phyloP scores from a whole-genome alignment of 2,888 invertebrate species.

The Tetragonisca angustula region DNA sequence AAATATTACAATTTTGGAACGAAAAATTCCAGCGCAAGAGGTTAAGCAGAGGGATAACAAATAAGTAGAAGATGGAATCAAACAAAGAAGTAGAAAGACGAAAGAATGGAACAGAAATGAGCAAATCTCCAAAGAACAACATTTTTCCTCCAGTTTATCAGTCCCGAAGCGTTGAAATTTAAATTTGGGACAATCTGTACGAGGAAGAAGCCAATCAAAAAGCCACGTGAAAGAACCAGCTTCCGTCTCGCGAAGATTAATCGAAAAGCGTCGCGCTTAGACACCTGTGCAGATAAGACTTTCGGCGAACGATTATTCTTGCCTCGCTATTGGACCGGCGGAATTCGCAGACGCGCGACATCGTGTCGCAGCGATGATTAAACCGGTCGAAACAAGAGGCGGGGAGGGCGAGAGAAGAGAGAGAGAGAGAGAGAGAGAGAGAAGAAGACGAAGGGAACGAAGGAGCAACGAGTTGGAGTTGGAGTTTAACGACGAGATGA shows the following conservation, averaged over 20 bases:
- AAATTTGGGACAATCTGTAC: too few relatives aligned
- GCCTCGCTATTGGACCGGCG: constrained; percentile 10
- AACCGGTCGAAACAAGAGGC: constrained; percentile 47
- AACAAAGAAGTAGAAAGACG: too few relatives aligned
- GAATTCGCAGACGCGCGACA: constrained; percentile 32
- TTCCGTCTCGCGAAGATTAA: background rate
- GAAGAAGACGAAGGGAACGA: constrained; percentile 19
- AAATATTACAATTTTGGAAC: too few relatives aligned
- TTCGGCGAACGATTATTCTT: constrained; percentile 14
- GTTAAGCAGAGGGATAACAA: too few relatives aligned
- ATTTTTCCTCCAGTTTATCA: too few relatives aligned
- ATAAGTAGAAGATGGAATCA: too few relatives aligned
- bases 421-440: background rate
- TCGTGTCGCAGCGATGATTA: constrained; percentile 63
- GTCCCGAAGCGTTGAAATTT: too few relatives aligned
- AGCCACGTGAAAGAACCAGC: background rate
- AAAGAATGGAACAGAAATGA: too few relatives aligned
- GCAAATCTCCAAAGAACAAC: too few relatives aligned
- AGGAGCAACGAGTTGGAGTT: constrained; percentile 64
- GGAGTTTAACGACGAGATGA: constrained; percentile 66
- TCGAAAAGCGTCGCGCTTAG: constrained; percentile 19
- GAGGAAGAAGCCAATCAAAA: constrained; percentile 12
- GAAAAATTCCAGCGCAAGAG: too few relatives aligned
- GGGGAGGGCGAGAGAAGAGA: background rate
- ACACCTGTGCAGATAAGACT: background rate